Evolutionary conservation across 2,888 invertebrate genomes (phyloP), one percentile per base, ranked within the genome.

Genomic region (Watsonalla cultraria): DNA sequence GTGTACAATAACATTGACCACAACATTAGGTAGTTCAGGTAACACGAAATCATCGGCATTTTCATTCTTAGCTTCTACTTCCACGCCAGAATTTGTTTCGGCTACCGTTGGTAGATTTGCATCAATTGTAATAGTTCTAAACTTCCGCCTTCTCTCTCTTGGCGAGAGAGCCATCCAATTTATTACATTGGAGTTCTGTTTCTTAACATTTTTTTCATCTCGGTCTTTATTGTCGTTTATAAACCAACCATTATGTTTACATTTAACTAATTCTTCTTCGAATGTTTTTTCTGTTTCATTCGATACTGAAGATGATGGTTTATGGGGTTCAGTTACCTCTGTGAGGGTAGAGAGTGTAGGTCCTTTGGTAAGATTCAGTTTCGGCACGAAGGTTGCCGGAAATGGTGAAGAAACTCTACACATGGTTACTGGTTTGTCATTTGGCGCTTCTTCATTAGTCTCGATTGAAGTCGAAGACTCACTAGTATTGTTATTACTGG

Each of bases 321-420:
- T 78, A 42, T 62, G 69, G 0, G 78, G 69, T 64, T 89, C 90
- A 8, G 80, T 70, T 54, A 84, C 62, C 70, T 90, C 90, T 7
- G 84, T 79, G 0, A 90, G 79, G 6, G 87, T 86, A 2, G 90
- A 84, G 46, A 90, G 66, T 46, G 77, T 78, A 14, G 80, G 77
- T 0, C 72, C 74, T 52, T 77, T 58, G 2, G 79, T 72, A 47
- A 87, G 60, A 55, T 84, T 74, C 9, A 88, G 65, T 61, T 79
- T 74, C 0, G 88, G 86, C 57, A 86, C 73, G 51, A 68, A 77
- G 5, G 72, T 51, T 1, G 65, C 58, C 11, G 84, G 81, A 13
- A 81, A 73, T 1, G 86, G 86, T 2, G 85, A 82, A 1, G 82
- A 65, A 51, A 77, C 61, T 70, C 82, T 71, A 51, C 51, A 51